Evolutionary conservation across 1,140 invertebrate genomes (phyloP), one percentile per base, ranked within the genome.

Genomic region (Macrobrachium rosenbergii): DNA sequence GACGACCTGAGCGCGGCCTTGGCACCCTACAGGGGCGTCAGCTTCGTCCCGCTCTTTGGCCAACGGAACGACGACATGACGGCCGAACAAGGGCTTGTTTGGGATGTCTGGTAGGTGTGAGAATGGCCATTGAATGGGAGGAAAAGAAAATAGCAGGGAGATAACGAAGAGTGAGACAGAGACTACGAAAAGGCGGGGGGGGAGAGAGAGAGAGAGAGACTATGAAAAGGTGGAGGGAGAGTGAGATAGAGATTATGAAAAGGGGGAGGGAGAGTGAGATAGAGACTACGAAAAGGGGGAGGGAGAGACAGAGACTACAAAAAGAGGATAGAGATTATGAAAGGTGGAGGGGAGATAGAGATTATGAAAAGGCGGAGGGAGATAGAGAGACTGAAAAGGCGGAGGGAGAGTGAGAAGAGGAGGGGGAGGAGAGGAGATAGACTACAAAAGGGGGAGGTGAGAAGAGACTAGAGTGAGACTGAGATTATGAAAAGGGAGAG

Each of bases 1-100:
- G 90, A 90, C 16, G 90, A 91, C 79, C 69, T 91, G 62, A 81
- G 83, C 16, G 73, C 86, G 5, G 81, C 89, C 23, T 87, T 91
- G 19, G 90, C 90, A 14, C 80, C 90, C 14, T 89, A 91, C 81
- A 79, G 90, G 72, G 90, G 90, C 17, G 16, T n/a, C 60, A 90
- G 62, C 84, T 86, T 89, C 84, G 84, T 88, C 28, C 87, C 83
- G 43, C 19, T 72, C 63, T 87, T 82, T 72, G 77, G 84, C 2
- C 69, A 83, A 19, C 73, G 80, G 12, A 83, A 83, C 73, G 62
- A 77, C 28, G 52, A 83, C 58, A 63, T 87, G 73, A 52, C 78
- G 8, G 72, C 79, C 19, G 82, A 85, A 23, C 83, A 86, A 67
- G 85, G 80, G 7, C 88, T 89, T 7, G 75, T 78, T 58, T 82